These are phyloP conservation scores for Ochropleura leucogaster DNA, from an alignment of 2,888 invertebrate genomes.

Conservation along the genomic window DNA sequence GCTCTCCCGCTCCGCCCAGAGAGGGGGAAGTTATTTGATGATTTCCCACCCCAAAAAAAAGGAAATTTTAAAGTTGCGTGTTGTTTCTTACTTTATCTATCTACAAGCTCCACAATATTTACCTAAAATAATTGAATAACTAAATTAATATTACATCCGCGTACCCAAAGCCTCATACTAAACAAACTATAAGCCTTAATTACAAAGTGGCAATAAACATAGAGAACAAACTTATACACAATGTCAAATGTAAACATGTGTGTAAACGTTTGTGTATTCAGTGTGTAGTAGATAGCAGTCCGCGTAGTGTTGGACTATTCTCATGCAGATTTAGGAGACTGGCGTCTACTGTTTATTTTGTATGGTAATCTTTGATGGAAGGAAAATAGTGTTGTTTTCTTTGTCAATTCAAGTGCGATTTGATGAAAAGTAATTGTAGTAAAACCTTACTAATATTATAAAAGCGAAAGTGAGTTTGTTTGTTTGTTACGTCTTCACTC, in stretches of 20 bases:
- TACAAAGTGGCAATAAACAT: slow-evolving; percentile 37
- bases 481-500: too few species aligned
- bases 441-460: neutral
- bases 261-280: slow-evolving; percentile 46
- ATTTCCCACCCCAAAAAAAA: too few species aligned
- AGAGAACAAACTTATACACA: slow-evolving; percentile 36
- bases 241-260: slow-evolving; percentile 57
- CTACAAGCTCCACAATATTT: neutral
- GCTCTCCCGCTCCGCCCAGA: too few species aligned
- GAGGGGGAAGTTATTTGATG: too few species aligned
- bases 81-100: too few species aligned
- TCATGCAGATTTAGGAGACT: slow-evolving; percentile 46
- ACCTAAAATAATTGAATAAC: slow-evolving; percentile 28
- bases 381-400: slow-evolving; percentile 25
- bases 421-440: neutral
- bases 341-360: slow-evolving; percentile 46
- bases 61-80: too few species aligned
- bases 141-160: slow-evolving; percentile 36
- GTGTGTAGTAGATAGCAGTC: slow-evolving; percentile 25
- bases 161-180: slow-evolving; percentile 30
- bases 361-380: slow-evolving; percentile 44
- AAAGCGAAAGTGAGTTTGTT: too few species aligned
- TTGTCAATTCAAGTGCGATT: slow-evolving; percentile 25
- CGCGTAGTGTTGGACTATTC: slow-evolving; percentile 40
- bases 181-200: slow-evolving; percentile 45